Conservation (phyloP, 2,113 vertebrate species). For the Tupaia chinensis region DNA sequence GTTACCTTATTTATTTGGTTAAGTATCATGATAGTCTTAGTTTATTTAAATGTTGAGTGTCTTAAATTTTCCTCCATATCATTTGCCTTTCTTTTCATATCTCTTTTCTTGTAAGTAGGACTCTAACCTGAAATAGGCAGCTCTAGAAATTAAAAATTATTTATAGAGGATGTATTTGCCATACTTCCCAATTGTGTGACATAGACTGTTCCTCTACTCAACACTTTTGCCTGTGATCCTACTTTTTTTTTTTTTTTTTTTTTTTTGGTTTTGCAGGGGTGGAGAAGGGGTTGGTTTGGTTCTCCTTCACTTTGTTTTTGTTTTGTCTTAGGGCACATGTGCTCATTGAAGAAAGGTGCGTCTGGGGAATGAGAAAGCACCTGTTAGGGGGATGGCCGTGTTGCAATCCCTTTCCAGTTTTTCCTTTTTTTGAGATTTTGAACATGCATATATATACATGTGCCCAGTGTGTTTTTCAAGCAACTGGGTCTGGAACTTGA, state of each 20-base stretch:
- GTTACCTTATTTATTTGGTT: conserved; percentile 38
- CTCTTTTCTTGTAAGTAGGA: neutral
- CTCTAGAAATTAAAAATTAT: conserved; percentile 5
- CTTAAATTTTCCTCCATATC: neutral
- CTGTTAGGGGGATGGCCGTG: too few relatives aligned
- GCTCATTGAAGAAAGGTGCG: too few relatives aligned
- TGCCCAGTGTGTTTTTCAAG: too few relatives aligned
- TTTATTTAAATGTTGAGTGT: neutral
- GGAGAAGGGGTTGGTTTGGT: neutral
- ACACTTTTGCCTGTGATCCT: neutral
- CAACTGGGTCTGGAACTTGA: too few relatives aligned
- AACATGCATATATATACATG: too few relatives aligned
- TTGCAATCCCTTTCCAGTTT: too few relatives aligned
- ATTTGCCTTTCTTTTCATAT: conserved; percentile 13
- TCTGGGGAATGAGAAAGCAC: too few relatives aligned
- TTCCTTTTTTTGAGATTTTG: too few relatives aligned
- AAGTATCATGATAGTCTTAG: neutral
- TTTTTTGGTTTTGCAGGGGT: too few relatives aligned
- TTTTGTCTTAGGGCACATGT: neutral
- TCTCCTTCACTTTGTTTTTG: conserved; percentile 16
- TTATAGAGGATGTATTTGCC: neutral
- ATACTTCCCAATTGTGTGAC: neutral
- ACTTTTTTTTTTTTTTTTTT: too few relatives aligned
- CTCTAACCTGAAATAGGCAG: neutral
- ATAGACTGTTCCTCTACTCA: neutral